Conservation (phyloP, 2,797 vertebrate species). For the Coranthus polyacanthus region DNA sequence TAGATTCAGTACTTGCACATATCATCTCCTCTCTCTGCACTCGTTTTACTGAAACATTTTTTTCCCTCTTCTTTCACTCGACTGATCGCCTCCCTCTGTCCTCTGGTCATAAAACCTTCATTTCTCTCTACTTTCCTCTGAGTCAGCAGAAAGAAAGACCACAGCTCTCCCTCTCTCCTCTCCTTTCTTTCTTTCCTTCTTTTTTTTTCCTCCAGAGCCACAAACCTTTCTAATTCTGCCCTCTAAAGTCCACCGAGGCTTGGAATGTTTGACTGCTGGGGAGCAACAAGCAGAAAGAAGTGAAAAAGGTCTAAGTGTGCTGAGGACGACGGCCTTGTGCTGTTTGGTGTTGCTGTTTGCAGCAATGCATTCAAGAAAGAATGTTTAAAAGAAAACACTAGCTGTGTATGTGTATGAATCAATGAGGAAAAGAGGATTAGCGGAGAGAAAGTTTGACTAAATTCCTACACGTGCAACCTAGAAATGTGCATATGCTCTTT, state of each 20-base stretch:
- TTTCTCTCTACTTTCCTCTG: slow-evolving; percentile 79
- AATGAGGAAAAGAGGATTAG: slow-evolving; percentile 19
- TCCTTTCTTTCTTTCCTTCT: slow-evolving; percentile 17
- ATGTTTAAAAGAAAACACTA: slow-evolving; percentile 22
- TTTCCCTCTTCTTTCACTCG: slow-evolving; percentile 8
- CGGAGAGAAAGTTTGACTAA: no score
- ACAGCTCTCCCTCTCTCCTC: slow-evolving; percentile 19
- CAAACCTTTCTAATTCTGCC: background rate
- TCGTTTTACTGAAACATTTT: slow-evolving; percentile 27
- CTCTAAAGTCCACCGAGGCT: slow-evolving; percentile 11
- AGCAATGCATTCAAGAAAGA: no score
- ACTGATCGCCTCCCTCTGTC: slow-evolving; percentile 39
- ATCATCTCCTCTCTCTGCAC: background rate
- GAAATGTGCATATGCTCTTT: no score
- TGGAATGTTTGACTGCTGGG: background rate
- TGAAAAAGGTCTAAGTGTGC: background rate
- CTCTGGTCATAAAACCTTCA: slow-evolving; percentile 74
- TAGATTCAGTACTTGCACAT: no score
- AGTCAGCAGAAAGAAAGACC: slow-evolving; percentile 77
- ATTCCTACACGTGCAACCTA: no score
- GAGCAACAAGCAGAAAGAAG: slow-evolving; percentile 19
- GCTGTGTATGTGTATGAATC: slow-evolving; percentile 1
- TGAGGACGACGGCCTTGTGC: background rate
- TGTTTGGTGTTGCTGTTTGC: no score
- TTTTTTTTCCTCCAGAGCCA: no score